Percentiles rank a stretch among this genome's conserved stretches.
Conservation (phyloP, 2,113 vertebrate species). For the Leptodactylus fuscus region DNA sequence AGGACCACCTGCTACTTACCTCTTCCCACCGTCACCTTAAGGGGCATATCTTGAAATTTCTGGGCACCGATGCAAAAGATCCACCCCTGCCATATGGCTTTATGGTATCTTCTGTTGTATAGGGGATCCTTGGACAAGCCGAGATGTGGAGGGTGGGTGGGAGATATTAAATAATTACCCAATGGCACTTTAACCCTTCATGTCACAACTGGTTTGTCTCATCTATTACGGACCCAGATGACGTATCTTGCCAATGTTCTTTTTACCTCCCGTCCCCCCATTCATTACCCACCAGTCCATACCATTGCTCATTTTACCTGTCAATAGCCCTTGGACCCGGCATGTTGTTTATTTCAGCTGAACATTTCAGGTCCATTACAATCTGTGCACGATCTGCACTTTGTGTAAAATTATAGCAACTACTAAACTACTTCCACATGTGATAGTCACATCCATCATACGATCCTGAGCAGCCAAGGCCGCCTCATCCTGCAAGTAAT, state of each 20-base stretch:
- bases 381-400: background rate
- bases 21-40: no score
- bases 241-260: background rate
- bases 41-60: no score
- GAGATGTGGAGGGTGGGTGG: no score
- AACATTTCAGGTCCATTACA: background rate
- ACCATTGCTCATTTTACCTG: background rate
- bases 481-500: background rate
- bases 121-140: background rate
- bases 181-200: no score
- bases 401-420: background rate
- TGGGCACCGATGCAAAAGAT: no score
- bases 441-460: background rate
- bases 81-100: no score
- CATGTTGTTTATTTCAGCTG: background rate
- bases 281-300: background rate
- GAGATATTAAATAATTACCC: no score
- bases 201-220: no score
- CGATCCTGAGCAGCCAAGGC: background rate
- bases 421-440: conserved; percentile 46
- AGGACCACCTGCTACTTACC: no score
- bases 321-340: background rate
- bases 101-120: no score
- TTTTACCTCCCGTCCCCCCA: background rate
- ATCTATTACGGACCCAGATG: background rate